Percentiles rank a stretch among this genome's conserved stretches.
Evolutionary conservation across 2,797 vertebrate genomes (phyloP).

Genomic region (Muscicapa comitata): DNA sequence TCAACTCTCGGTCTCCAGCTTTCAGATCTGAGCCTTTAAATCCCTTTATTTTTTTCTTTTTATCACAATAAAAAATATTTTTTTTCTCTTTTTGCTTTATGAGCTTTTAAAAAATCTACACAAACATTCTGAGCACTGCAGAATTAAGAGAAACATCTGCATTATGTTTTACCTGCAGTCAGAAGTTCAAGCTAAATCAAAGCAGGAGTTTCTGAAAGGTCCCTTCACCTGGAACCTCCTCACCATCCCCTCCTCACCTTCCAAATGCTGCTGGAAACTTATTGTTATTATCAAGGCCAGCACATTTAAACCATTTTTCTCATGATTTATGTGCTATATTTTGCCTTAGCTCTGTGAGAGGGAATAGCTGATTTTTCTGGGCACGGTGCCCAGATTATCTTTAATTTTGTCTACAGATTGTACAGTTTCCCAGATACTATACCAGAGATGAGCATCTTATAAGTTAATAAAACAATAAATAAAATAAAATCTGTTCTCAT

Average conservation of each 20-base stretch:
- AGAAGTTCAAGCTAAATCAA: not conserved
- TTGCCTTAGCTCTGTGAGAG: conserved; percentile 23
- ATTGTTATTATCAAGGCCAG: not conserved
- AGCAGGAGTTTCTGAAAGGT: not conserved
- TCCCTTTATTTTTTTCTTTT: not conserved
- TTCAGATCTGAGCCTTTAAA: not conserved
- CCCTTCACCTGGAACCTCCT: not conserved
- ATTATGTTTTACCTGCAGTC: not conserved
- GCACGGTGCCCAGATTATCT: conserved; percentile 48
- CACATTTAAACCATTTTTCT: conserved; percentile 5
- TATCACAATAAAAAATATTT: not conserved
- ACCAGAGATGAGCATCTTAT: conserved; percentile 53
- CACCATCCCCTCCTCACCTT: not conserved
- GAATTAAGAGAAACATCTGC: not conserved
- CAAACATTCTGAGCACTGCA: not conserved
- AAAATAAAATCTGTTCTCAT: conserved; percentile 54
- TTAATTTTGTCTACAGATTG: conserved; percentile 58
- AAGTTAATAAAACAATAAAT: conserved; percentile 65
- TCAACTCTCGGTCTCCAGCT: not conserved
- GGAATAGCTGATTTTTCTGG: conserved; percentile 49
- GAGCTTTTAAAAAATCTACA: not conserved
- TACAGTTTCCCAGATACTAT: conserved; percentile 56
- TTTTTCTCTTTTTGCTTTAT: not conserved
- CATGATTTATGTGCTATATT: conserved; percentile 52
- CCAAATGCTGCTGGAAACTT: not conserved